Conservation (phyloP, 2,888 invertebrate species). For the Euphydryas editha region DNA sequence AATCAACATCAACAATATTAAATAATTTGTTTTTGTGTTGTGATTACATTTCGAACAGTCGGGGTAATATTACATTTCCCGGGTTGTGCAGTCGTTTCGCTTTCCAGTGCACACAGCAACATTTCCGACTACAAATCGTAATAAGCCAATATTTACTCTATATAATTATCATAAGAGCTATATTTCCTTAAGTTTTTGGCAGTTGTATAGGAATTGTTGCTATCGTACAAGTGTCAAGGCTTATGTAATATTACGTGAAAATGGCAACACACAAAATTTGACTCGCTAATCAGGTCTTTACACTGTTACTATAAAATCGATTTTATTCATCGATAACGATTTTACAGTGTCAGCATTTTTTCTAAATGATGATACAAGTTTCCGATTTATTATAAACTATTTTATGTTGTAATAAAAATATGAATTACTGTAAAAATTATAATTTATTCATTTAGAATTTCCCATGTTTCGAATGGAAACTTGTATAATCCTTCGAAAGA, state of each 20-base stretch:
- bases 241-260: conserved; percentile 67
- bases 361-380: conserved; percentile 39
- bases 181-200: conserved; percentile 41
- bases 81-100: conserved; percentile 50
- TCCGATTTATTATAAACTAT: conserved; percentile 29
- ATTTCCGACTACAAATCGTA: conserved; percentile 44
- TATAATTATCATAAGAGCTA: conserved; percentile 37
- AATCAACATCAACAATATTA: conserved; percentile 91
- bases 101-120: conserved; percentile 45
- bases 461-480: conserved; percentile 39
- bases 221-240: conserved; percentile 51
- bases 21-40: conserved; percentile 83
- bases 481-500: conserved; percentile 44
- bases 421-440: conserved; percentile 25
- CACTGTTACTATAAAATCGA: conserved; percentile 43
- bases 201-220: conserved; percentile 45
- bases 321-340: conserved; percentile 33
- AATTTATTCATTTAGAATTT: conserved; percentile 28
- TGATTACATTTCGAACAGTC: conserved; percentile 77
- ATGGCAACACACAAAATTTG: conserved; percentile 45
- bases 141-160: conserved; percentile 34
- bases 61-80: conserved; percentile 68
- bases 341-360: conserved; percentile 39
- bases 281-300: conserved; percentile 42
- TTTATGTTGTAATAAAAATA: conserved; percentile 15